A percentile compares a stretch with the other conserved stretches of the same genome.
These are phyloP conservation scores for Drosophila busckii DNA, from an alignment of 1,140 invertebrate species.

Conservation along the genomic window DNA sequence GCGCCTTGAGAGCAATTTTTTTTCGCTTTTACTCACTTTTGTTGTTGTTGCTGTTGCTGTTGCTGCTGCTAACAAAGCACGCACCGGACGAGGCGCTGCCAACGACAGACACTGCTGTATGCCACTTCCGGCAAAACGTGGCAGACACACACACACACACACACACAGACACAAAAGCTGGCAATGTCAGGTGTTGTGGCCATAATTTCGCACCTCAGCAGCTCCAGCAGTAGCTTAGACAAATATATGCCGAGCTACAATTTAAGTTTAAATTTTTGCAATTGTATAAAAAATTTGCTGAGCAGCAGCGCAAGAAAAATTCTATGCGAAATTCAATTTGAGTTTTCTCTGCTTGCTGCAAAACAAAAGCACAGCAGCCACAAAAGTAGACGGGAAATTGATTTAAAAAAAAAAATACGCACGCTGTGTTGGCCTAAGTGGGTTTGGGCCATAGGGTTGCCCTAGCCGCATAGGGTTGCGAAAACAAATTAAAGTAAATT, in stretches of 20 bases:
- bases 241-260: no score
- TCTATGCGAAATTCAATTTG: constrained; percentile 72
- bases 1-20: constrained; percentile 70
- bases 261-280: no score
- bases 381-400: constrained; percentile 74
- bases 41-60: constrained; percentile 9
- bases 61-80: constrained; percentile 64
- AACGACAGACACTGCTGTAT: constrained; percentile 35
- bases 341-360: constrained; percentile 55
- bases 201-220: constrained; percentile 59
- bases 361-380: constrained; percentile 45
- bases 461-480: constrained; percentile 1
- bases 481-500: constrained; percentile 76
- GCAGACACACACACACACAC: constrained; percentile 7
- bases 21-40: constrained; percentile 8
- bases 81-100: constrained; percentile 34
- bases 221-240: constrained; percentile 18
- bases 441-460: not conserved
- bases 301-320: constrained; percentile 32
- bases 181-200: constrained; percentile 24
- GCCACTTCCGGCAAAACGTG: constrained; percentile 53
- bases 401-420: constrained; percentile 75
- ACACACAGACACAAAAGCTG: not conserved
- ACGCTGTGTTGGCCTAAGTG: constrained; percentile 1
- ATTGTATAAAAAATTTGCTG: constrained; percentile 65